phyloP scores from a whole-genome alignment of 2,888 invertebrate genomes.

The Cryptophagus acutangulus region DNA sequence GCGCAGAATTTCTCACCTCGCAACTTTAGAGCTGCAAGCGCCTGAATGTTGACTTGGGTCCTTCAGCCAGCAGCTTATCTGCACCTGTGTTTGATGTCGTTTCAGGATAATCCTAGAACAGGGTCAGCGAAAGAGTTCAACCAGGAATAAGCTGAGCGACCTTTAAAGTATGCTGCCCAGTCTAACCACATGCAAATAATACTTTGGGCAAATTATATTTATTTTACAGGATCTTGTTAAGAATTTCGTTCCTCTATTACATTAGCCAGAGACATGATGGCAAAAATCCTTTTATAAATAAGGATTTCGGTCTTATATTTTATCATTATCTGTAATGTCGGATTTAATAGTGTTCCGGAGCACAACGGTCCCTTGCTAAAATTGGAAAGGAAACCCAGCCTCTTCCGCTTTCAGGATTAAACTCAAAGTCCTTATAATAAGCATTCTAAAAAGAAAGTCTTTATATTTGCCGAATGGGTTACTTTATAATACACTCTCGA shows the following conservation, averaged over 20 bases:
- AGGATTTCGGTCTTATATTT: too few species aligned
- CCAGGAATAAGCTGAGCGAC: too few species aligned
- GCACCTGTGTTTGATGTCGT: slow-evolving; percentile 22
- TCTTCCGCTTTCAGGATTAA: slow-evolving; percentile 1
- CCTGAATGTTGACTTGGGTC: slow-evolving; percentile 13
- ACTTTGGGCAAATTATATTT: too few species aligned
- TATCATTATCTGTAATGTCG: not conserved
- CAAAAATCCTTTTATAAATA: too few species aligned
- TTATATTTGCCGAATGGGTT: slow-evolving; percentile 1
- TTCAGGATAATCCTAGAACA: slow-evolving; percentile 21
- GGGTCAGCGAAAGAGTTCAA: too few species aligned
- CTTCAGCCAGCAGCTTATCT: slow-evolving; percentile 18
- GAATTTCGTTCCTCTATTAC: too few species aligned
- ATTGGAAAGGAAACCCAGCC: slow-evolving; percentile 4
- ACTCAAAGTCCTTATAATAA: slow-evolving; percentile 7
- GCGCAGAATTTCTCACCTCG: too few species aligned
- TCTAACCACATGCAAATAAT: too few species aligned
- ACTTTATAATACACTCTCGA: not conserved
- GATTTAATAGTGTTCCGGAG: slow-evolving; percentile 1
- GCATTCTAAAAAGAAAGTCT: slow-evolving; percentile 5
- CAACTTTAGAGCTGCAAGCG: too few species aligned
- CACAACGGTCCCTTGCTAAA: slow-evolving; percentile 1
- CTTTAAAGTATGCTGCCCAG: too few species aligned
- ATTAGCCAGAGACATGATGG: too few species aligned
- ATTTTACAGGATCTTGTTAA: too few species aligned